A percentile compares a stretch with the other conserved stretches of the same genome.
phyloP scores from a whole-genome alignment of 2,113 vertebrate species.

The Recurvirostra avosetta region DNA sequence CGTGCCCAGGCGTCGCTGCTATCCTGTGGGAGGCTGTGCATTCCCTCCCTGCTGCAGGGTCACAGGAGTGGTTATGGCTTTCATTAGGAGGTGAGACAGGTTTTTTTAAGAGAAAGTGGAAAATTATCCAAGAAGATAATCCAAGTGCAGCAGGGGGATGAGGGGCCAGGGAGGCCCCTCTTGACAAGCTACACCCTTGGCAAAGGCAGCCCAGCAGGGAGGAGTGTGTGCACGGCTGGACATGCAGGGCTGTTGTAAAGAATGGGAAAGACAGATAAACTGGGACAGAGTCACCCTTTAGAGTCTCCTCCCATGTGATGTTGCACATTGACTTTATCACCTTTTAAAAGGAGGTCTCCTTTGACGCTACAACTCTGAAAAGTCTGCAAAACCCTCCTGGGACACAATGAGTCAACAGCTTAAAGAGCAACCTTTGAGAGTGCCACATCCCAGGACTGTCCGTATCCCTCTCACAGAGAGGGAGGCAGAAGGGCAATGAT shows the following conservation, averaged over 20 bases:
- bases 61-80: neutral
- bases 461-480: neutral
- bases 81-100: neutral
- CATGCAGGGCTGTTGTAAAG: neutral
- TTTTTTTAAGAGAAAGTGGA: neutral
- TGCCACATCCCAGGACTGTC: neutral
- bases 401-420: neutral
- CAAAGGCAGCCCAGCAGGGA: neutral
- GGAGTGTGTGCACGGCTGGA: neutral
- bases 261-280: slow-evolving; percentile 1
- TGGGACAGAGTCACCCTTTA: neutral
- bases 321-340: neutral
- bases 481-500: neutral
- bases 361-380: slow-evolving; percentile 14
- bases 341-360: neutral
- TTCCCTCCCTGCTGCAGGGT: neutral
- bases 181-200: neutral
- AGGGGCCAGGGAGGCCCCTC: neutral
- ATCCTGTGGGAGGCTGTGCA: neutral
- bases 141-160: neutral
- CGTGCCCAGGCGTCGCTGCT: neutral
- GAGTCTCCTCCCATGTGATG: neutral
- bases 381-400: slow-evolving; percentile 25
- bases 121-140: slow-evolving; percentile 27
- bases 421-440: neutral